Evolutionary conservation across 2,113 vertebrate genomes (phyloP), one percentile per base, ranked within the genome.

Genomic region (Cyanoramphus novaezelandiae): DNA sequence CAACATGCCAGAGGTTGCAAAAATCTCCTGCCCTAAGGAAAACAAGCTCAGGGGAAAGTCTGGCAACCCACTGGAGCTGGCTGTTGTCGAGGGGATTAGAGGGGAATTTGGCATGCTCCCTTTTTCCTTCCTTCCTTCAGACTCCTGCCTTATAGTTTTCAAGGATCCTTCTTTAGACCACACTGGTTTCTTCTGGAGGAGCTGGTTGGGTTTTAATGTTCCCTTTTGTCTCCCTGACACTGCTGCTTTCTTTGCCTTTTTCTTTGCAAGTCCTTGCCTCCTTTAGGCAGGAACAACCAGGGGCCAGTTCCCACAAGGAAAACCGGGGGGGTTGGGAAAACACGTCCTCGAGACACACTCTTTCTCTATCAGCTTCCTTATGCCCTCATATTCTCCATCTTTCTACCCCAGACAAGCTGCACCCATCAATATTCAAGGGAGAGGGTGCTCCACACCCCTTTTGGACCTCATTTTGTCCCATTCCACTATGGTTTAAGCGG

Each of bases 41-140:
- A 93, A 85, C 59, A 74, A 89, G 87, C 91, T 95, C 93, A 49
- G 87, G 68, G 92, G 68, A 83, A 95, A 95, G 83, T 79, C 89
- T 96, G 95, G 92, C 91, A 90, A 76, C 47, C 44, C 81, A 31
- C 53, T 72, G 2, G 75, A 92, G 91, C 91, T 78, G 88, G 44
- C 92, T 81, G 88, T 87, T 90, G 94, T 94, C 25, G 52, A 71
- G 97, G 92, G 82, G 95, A 97, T 96, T 97, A 96, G 92, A 85
- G 90, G 83, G 50, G 94, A 97, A 97, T 95, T 95, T 97, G 91
- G 83, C 89, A 95, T 43, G 37, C 68, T 89, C 93, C 95, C 79
- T 76, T 92, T 82, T 80, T 60, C 91, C 65, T 95, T 86, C 93
- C 91, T 79, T 88, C 93, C 91, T 79, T 90, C 74, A 2, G 53